Evolutionary conservation across 2,113 vertebrate genomes (phyloP), one percentile per base, ranked within the genome.

Genomic region (Nipponia nippon): DNA sequence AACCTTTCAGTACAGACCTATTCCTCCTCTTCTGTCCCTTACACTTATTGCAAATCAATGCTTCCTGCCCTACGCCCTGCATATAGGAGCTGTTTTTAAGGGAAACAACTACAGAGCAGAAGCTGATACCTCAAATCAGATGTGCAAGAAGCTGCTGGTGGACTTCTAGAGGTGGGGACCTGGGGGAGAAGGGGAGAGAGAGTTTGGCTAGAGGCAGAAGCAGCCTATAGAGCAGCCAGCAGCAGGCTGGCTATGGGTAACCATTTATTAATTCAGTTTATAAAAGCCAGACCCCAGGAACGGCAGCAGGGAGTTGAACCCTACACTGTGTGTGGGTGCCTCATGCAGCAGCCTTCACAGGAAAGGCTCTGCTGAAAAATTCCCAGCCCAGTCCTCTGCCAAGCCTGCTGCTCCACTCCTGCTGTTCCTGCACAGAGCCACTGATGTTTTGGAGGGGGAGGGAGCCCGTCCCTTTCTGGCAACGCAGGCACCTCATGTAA

Each of bases 401-500:
- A 9, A 67, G 83, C 36, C 87, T 83, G 62, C 85, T 67, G 70
- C 95, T 91, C 81, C 32, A 21, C 87, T 95, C 49, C 72, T 71
- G 58, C 18, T 2, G 0, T 2, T 87, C 70, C 87, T 96, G 70
- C 76, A 80, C 0, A 1, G 70, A 92, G 66, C 17, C 11, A 3
- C 77, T 87, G 95, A 84, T 87, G 83, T 90, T 90, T 81, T 53
- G 73, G 81, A 96, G 93, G 86, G 62, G 83, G 89, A 7, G 89
- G 83, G 82, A 94, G 93, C 83, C 66, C 10, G 0, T 93, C 81
- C 83, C 52, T 78, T 95, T 89, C 95, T 95, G 97, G 93, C 87
- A 95, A 76, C 0, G 7, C 62, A 93, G 62, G 81, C 84, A 84
- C 81, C 96, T 97, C 96, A 97, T 97, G 95, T 89, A 97, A 97